Percentiles rank a stretch among this genome's conserved stretches.
phyloP scores from a whole-genome alignment of 1,140 invertebrate genomes.

The Drosophila sp. region DNA sequence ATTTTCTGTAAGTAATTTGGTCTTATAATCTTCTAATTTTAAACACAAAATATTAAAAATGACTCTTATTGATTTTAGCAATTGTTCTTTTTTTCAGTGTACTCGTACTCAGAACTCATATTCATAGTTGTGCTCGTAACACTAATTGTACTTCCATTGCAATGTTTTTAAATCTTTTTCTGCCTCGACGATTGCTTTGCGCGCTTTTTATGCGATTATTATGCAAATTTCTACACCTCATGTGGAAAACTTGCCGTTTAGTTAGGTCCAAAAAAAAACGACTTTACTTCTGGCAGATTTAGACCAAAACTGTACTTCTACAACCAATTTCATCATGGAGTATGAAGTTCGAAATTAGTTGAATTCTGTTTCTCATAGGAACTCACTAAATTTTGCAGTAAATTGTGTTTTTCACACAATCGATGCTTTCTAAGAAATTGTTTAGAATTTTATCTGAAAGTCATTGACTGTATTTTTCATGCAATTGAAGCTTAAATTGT shows the following conservation, averaged over 20 bases:
- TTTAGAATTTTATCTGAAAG: too few relatives aligned
- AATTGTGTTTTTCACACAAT: too few relatives aligned
- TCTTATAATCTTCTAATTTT: too few relatives aligned
- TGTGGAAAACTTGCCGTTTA: slow-evolving; percentile 44
- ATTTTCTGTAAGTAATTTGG: too few relatives aligned
- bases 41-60: too few relatives aligned
- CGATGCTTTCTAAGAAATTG: too few relatives aligned
- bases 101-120: background rate
- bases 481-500: too few relatives aligned
- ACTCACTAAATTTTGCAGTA: too few relatives aligned
- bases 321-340: background rate
- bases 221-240: slow-evolving; percentile 41
- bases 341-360: background rate
- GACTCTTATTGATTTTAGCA: too few relatives aligned
- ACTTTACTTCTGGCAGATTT: slow-evolving; percentile 3
- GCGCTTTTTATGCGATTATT: slow-evolving; percentile 28
- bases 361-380: too few relatives aligned
- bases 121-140: slow-evolving; percentile 22
- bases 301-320: background rate
- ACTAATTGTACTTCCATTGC: slow-evolving; percentile 39
- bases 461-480: too few relatives aligned
- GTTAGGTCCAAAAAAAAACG: slow-evolving; percentile 9
- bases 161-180: slow-evolving; percentile 32
- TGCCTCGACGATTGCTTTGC: slow-evolving; percentile 12
- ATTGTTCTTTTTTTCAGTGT: too few relatives aligned